phyloP scores from a whole-genome alignment of 2,113 vertebrate genomes.

The Salvelinus alpinus region DNA sequence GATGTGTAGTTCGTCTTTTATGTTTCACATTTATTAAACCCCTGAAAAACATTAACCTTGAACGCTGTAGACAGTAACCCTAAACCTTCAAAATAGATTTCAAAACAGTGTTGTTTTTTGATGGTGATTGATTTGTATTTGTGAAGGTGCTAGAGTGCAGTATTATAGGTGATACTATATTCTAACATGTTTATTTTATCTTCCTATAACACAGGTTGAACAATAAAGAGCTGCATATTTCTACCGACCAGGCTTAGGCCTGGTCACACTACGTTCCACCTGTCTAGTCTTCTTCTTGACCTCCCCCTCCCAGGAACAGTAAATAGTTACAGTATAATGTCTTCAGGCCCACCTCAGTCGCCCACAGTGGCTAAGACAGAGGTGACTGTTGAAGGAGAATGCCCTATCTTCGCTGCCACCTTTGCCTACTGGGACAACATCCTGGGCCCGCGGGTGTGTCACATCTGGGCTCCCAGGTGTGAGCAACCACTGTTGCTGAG shows the following conservation, averaged over 20 bases:
- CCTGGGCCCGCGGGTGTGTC: conserved; percentile 90
- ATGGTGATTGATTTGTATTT: no score
- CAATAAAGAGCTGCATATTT: background rate
- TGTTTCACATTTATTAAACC: no score
- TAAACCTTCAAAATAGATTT: no score
- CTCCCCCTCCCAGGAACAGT: background rate
- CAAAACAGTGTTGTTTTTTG: no score
- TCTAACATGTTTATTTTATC: background rate
- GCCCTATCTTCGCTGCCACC: conserved; percentile 92
- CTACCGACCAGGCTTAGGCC: background rate
- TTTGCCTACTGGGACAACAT: conserved; percentile 99
- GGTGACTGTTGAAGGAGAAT: conserved; percentile 85
- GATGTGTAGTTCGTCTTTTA: no score
- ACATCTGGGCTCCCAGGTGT: conserved; percentile 93
- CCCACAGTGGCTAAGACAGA: conserved; percentile 96
- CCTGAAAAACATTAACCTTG: no score
- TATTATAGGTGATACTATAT: background rate
- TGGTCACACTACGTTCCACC: background rate
- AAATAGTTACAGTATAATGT: conserved; percentile 71
- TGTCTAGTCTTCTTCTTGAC: background rate
- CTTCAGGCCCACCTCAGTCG: conserved; percentile 90
- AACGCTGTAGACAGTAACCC: no score
- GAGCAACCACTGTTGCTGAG: conserved; percentile 83
- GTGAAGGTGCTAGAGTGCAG: no score
- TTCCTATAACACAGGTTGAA: background rate